Percentiles rank a stretch among this genome's conserved stretches.
Evolutionary conservation across 2,797 vertebrate species (phyloP).

Genomic region (Artibeus jamaicensis): DNA sequence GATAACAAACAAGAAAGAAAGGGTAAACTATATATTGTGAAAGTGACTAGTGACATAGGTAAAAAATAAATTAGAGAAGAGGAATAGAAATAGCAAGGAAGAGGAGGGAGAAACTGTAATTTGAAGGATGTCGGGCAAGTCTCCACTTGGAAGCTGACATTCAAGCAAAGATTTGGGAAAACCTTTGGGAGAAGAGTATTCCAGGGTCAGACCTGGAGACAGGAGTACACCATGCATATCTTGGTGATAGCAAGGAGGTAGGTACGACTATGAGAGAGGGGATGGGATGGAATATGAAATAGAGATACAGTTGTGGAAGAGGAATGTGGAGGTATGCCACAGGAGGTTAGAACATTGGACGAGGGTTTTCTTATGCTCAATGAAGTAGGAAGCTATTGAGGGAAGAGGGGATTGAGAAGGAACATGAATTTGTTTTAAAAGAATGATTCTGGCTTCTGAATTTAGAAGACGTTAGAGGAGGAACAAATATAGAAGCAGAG

Average conservation of each 20-base stretch:
- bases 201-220: background rate
- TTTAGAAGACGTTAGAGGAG: background rate
- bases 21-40: background rate
- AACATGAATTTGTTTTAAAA: background rate
- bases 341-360: background rate
- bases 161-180: background rate
- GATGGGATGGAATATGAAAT: background rate
- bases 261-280: background rate
- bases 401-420: background rate
- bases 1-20: background rate
- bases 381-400: background rate
- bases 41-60: too few species aligned
- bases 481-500: background rate
- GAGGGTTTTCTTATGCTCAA: background rate
- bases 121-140: background rate
- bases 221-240: too few species aligned
- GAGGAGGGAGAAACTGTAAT: background rate
- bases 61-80: background rate
- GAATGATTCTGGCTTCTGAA: background rate
- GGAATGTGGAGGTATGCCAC: rapidly evolving
- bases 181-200: background rate
- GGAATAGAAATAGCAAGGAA: background rate
- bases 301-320: background rate
- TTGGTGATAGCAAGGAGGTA: background rate
- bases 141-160: background rate